Conservation (phyloP, 1,140 invertebrate genomes). For the Drosophila burlai region DNA sequence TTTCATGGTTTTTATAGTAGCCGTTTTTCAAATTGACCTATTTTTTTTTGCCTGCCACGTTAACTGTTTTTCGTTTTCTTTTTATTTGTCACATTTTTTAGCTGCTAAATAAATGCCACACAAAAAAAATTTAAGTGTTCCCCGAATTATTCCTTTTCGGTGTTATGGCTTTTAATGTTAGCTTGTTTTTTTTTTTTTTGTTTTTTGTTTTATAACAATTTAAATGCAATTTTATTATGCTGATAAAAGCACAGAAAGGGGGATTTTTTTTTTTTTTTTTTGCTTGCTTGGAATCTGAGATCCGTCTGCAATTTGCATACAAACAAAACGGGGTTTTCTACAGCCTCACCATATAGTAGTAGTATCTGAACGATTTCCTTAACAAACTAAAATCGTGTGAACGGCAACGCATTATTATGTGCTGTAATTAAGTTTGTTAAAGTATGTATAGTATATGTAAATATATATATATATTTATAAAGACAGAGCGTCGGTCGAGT, state of each 20-base stretch:
- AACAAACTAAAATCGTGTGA: conserved; percentile 45
- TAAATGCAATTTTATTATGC: conserved; percentile 58
- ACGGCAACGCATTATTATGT: conserved; percentile 52
- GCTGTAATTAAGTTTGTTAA: conserved; percentile 47
- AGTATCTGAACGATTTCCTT: conserved; percentile 15
- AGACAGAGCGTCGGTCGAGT: background rate
- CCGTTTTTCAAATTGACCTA: background rate
- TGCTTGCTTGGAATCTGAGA: conserved; percentile 10
- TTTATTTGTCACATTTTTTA: background rate
- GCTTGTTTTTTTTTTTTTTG: conserved; percentile 16
- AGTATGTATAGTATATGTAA: background rate
- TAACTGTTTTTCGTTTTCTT: background rate
- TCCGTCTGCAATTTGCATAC: conserved; percentile 63
- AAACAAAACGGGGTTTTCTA: conserved; percentile 55
- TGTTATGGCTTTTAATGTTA: conserved; percentile 15
- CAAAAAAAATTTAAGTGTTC: conserved; percentile 7
- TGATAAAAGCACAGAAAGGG: conserved; percentile 49
- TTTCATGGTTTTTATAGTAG: background rate
- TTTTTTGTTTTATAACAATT: conserved; percentile 39
- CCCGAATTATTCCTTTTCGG: conserved; percentile 12
- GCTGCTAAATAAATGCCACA: conserved; percentile 11
- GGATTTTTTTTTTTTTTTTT: conserved; percentile 19
- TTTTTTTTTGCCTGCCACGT: background rate
- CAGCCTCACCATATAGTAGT: background rate
- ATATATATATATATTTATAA: background rate